These are phyloP conservation scores for Scaptomyza graminum DNA, from an alignment of 1,140 invertebrate genomes.

Conservation along the genomic window DNA sequence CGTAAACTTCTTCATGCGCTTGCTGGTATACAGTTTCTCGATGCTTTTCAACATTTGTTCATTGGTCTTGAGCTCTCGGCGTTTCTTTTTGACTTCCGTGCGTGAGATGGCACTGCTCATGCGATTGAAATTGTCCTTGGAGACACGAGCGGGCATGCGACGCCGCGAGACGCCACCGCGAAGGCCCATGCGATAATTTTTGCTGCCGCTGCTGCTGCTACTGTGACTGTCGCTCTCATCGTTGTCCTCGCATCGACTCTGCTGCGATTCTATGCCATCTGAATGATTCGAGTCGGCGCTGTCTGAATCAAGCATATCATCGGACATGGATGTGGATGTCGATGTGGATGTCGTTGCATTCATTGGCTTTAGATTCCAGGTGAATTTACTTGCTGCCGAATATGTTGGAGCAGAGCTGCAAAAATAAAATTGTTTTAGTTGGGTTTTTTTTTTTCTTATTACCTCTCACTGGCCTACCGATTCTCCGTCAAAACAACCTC, in stretches of 20 bases:
- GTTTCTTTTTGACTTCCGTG: conserved; percentile 58
- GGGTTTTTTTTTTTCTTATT: background rate
- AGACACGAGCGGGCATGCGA: conserved; percentile 60
- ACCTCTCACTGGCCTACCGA: conserved; percentile 22
- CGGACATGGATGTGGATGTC: background rate
- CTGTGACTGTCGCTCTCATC: conserved; percentile 59
- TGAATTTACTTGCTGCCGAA: conserved; percentile 22
- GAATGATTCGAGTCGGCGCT: conserved; percentile 50
- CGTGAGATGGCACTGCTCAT: conserved; percentile 73
- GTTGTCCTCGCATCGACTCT: conserved; percentile 52
- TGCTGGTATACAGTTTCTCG: conserved; percentile 74
- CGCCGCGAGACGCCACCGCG: conserved; percentile 64
- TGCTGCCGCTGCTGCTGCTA: conserved; percentile 11
- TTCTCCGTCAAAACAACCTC: conserved; percentile 59
- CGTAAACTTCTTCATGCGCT: conserved; percentile 71
- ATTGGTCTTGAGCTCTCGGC: conserved; percentile 59
- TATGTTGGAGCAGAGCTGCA: conserved; percentile 28
- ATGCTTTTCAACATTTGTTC: conserved; percentile 68
- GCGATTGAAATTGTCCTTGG: conserved; percentile 73
- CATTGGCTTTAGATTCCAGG: conserved; percentile 53
- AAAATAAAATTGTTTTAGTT: background rate
- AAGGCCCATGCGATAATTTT: background rate
- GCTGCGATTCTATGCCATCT: conserved; percentile 55
- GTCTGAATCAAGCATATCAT: conserved; percentile 57
- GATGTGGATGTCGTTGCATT: conserved; percentile 13